These are phyloP conservation scores for Picathartes gymnocephalus DNA, from an alignment of 2,113 vertebrate genomes.

Conservation along the genomic window DNA sequence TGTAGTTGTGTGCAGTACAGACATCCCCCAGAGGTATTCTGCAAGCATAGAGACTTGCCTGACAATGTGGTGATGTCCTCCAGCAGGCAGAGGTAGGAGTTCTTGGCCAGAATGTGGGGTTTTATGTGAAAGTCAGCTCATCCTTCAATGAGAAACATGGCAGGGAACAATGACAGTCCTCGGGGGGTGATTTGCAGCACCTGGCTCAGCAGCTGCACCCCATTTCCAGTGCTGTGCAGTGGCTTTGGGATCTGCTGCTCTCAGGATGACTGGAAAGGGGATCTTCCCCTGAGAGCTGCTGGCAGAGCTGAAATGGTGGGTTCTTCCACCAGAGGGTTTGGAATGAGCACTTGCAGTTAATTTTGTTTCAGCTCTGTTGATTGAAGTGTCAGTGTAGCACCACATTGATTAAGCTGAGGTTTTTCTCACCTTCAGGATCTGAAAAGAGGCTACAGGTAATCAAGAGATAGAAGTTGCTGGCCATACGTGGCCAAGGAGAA, in stretches of 20 bases:
- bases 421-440: background rate
- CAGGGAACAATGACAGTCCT: rapidly evolving
- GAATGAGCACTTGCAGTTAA: background rate
- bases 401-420: background rate
- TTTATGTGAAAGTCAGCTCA: background rate
- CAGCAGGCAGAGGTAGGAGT: background rate
- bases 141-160: background rate
- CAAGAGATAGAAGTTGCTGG: background rate
- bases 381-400: background rate
- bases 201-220: background rate
- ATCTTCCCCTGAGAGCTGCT: background rate
- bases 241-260: background rate
- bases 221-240: background rate
- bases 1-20: background rate
- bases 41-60: background rate
- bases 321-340: background rate
- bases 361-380: background rate
- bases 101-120: background rate
- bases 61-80: background rate
- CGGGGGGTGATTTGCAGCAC: background rate
- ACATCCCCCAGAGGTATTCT: background rate
- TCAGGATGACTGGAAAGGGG: background rate
- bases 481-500: background rate
- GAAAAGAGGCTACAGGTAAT: background rate
- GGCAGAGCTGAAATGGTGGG: background rate